Evolutionary conservation across 2,888 invertebrate genomes (phyloP).

Genomic region (Drosophila mulleri): DNA sequence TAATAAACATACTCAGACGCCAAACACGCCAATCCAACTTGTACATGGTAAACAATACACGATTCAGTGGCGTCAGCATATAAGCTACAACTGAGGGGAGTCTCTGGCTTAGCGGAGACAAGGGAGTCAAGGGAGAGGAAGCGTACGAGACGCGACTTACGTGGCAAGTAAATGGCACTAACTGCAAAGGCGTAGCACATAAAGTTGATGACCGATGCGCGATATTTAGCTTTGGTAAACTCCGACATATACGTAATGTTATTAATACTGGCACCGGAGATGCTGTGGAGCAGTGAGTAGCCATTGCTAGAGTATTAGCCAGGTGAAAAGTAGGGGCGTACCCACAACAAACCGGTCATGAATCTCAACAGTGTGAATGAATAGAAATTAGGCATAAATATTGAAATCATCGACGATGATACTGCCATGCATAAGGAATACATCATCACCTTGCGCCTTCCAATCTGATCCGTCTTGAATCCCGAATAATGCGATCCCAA

Average conservation of each 20-base stretch:
- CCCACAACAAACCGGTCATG: conserved; percentile 38
- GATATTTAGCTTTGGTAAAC: conserved; percentile 18
- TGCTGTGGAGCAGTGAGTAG: conserved; percentile 18
- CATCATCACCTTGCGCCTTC: conserved; percentile 29
- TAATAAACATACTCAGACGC: conserved; percentile 34
- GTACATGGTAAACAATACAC: not conserved
- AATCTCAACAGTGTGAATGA: conserved; percentile 31
- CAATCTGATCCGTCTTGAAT: conserved; percentile 40
- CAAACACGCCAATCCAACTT: conserved; percentile 34
- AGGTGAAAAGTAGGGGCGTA: not conserved
- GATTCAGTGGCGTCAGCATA: conserved; percentile 14
- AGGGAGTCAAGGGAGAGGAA: too few relatives aligned
- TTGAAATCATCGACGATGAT: conserved; percentile 14
- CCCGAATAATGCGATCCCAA: conserved; percentile 31
- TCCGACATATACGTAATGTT: conserved; percentile 50
- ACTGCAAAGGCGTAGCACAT: conserved; percentile 17
- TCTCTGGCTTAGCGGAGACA: not conserved
- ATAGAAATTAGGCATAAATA: conserved; percentile 37
- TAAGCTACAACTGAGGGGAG: conserved; percentile 11
- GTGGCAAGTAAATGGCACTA: conserved; percentile 30
- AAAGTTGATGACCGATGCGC: conserved; percentile 33
- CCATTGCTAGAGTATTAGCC: not conserved
- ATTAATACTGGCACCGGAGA: conserved; percentile 17
- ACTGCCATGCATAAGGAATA: conserved; percentile 10
- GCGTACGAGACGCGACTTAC: conserved; percentile 21